These are phyloP conservation scores for Acromyrmex heyeri DNA, from an alignment of 1,140 invertebrate species.

Conservation along the genomic window DNA sequence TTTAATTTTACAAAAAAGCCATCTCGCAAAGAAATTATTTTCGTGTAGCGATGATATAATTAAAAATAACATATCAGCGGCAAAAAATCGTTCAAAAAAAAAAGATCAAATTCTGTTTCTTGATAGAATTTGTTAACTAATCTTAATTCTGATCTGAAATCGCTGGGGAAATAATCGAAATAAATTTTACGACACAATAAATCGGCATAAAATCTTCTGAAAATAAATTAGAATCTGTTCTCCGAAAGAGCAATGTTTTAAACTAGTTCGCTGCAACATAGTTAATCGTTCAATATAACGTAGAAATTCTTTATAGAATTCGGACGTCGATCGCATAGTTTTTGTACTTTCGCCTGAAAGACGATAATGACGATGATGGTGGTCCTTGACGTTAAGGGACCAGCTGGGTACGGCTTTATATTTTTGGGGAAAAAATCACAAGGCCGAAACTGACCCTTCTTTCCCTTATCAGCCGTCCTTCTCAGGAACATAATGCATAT, in stretches of 20 bases:
- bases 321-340: slow-evolving; percentile 24
- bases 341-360: slow-evolving; percentile 9
- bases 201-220: not conserved
- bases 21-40: not conserved
- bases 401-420: slow-evolving; percentile 29
- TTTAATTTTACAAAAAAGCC: not conserved
- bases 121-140: not conserved
- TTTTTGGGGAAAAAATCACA: slow-evolving; percentile 40
- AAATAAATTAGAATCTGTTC: not conserved
- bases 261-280: not conserved
- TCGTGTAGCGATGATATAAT: not conserved
- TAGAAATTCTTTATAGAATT: slow-evolving; percentile 21
- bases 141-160: not conserved
- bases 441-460: not conserved
- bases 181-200: not conserved
- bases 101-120: slow-evolving; percentile 7
- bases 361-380: not conserved
- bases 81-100: not conserved
- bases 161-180: not conserved
- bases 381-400: slow-evolving; percentile 25
- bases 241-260: not conserved
- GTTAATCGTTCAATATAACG: not conserved
- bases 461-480: slow-evolving; percentile 38
- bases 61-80: not conserved
- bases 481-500: slow-evolving; percentile 72